These are phyloP conservation scores for Syngnathus floridae DNA, from an alignment of 2,113 vertebrate species.

Conservation along the genomic window DNA sequence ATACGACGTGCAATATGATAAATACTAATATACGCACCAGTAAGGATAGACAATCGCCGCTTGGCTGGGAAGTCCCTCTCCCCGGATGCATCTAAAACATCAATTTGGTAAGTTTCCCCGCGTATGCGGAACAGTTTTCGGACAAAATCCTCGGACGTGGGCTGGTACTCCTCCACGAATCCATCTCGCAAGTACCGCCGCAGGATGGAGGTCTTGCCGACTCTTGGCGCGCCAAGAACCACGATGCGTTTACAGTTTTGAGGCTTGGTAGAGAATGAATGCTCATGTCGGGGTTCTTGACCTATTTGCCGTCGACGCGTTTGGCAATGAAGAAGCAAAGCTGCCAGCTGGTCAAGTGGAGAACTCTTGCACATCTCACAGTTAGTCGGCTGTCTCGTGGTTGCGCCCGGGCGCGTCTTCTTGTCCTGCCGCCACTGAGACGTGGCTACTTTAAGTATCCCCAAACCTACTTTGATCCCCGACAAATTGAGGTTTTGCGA, in stretches of 20 bases:
- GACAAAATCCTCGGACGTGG: slow-evolving; percentile 72
- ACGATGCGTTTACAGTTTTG: slow-evolving; percentile 71
- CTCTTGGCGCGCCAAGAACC: slow-evolving; percentile 71
- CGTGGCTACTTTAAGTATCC: slow-evolving; percentile 61
- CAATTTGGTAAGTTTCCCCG: slow-evolving; percentile 70
- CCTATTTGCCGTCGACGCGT: slow-evolving; percentile 31
- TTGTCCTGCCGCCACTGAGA: slow-evolving; percentile 67
- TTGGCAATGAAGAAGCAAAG: slow-evolving; percentile 56
- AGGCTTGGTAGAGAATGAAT: slow-evolving; percentile 48
- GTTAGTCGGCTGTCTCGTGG: slow-evolving; percentile 28
- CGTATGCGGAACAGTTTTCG: slow-evolving; percentile 71
- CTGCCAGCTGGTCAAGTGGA: slow-evolving; percentile 58
- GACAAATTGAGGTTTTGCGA: slow-evolving; percentile 55
- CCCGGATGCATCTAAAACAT: slow-evolving; percentile 70
- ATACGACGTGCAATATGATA: background rate
- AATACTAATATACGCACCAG: slow-evolving; percentile 60
- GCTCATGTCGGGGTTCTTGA: slow-evolving; percentile 33
- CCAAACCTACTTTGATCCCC: slow-evolving; percentile 64
- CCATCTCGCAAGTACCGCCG: slow-evolving; percentile 68
- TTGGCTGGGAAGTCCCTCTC: slow-evolving; percentile 73
- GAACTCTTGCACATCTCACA: slow-evolving; percentile 46
- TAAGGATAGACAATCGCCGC: slow-evolving; percentile 71
- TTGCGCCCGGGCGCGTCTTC: slow-evolving; percentile 38
- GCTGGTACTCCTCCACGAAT: slow-evolving; percentile 71
- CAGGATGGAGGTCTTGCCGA: slow-evolving; percentile 73